Base-by-base conservation (phyloP, 2,797 vertebrate genomes). In the Enteromius argenteus region DNA sequence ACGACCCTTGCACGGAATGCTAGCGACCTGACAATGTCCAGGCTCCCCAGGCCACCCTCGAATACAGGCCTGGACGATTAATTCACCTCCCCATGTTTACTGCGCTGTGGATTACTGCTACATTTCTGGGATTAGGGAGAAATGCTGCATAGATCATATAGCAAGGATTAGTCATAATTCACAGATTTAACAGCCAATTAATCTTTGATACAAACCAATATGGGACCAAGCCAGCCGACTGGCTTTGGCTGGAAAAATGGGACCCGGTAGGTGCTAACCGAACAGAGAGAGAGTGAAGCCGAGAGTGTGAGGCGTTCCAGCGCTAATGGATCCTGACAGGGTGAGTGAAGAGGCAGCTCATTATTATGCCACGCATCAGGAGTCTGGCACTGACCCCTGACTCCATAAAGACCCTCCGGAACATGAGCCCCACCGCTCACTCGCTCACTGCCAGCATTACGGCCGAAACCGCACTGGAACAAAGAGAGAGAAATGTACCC, bases 321-420 rank as follows among this genome's bases (percentile, higher is more conserved):
- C 2, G 17, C 80, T 90, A 90, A 90, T 90, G 86, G 69, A 79
- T 85, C 86, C 85, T 90, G 87, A 90, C 89, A 90, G 86, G 87
- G 87, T 86, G 89, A 87, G 86, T 85, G 86, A 90, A 86, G 85
- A 88, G 89, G 83, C 85, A 88, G 74, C 87, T 88, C 89, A 88
- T 90, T 90, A 90, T 85, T 88, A 87, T 88, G 87, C 89, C 74
- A 87, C 83, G 85, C 89, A 87, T 88, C 89, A 90, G 85, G 86
- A 90, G 86, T 86, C 84, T 86, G 71, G 85, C 84, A 83, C 67
- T 85, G 89, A 90, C 89, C 89, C 87, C 81, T 90, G 89, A 88
- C 89, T 85, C 82, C 44, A 77, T 88, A 60, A 85, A 87, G 82
- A 83, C 86, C 53, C 68, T 75, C 68, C 68, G 21, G 60, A 86